phyloP scores from a whole-genome alignment of 2,113 vertebrate species.

The Corynorhinus townsendii region DNA sequence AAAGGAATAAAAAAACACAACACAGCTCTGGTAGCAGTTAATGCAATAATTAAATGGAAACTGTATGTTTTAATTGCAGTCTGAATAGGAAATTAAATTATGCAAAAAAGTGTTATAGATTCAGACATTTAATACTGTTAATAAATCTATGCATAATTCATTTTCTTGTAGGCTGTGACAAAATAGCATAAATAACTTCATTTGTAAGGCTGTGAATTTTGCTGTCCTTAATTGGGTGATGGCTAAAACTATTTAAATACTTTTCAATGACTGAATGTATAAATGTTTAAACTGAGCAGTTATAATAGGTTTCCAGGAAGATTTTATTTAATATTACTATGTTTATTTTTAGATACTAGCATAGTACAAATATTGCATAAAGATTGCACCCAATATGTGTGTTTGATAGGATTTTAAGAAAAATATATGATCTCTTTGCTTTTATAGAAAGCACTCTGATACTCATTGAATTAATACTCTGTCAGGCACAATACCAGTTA shows the following conservation, averaged over 20 bases:
- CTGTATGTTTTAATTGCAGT: slow-evolving; percentile 56
- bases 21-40: slow-evolving; percentile 29
- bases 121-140: slow-evolving; percentile 68
- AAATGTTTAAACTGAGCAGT: slow-evolving; percentile 64
- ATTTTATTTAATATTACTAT: slow-evolving; percentile 59
- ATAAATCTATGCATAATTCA: slow-evolving; percentile 73
- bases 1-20: background rate
- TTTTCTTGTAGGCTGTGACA: slow-evolving; percentile 69
- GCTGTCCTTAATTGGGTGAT: slow-evolving; percentile 66
- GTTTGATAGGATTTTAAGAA: slow-evolving; percentile 13
- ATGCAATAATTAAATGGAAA: slow-evolving; percentile 66
- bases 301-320: slow-evolving; percentile 62
- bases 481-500: background rate
- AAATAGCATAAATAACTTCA: slow-evolving; percentile 69
- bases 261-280: slow-evolving; percentile 64
- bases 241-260: slow-evolving; percentile 62
- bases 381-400: background rate
- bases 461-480: background rate
- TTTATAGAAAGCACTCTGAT: background rate
- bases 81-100: slow-evolving; percentile 67
- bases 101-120: slow-evolving; percentile 52
- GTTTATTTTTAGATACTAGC: slow-evolving; percentile 59
- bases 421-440: background rate
- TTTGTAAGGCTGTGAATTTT: slow-evolving; percentile 61
- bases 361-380: slow-evolving; percentile 48